Evolutionary conservation across 2,113 vertebrate species (phyloP).

Genomic region (Daubentonia madagascariensis): DNA sequence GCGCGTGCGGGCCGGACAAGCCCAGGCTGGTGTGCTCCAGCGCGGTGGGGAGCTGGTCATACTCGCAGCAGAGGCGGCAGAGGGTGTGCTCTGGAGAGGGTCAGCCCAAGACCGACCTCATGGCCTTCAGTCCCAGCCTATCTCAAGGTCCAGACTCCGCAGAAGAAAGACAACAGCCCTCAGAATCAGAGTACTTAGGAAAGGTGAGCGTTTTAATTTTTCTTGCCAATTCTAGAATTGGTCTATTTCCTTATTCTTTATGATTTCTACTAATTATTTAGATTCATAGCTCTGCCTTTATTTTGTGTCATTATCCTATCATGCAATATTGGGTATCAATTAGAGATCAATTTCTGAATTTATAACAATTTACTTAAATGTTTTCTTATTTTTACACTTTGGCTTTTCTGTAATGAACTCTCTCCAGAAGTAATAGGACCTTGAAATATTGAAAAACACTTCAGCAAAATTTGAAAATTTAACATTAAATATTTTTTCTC

Average conservation of each 20-base stretch:
- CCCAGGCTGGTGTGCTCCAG: slow-evolving; percentile 56
- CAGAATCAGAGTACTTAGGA: slow-evolving; percentile 11
- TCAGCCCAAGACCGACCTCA: slow-evolving; percentile 69
- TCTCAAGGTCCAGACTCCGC: slow-evolving; percentile 23
- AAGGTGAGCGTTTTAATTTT: slow-evolving; percentile 35
- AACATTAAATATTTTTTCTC: not conserved
- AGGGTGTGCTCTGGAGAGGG: slow-evolving; percentile 52
- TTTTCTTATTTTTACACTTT: not conserved
- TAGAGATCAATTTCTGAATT: not conserved
- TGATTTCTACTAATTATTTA: not conserved
- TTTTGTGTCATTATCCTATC: not conserved
- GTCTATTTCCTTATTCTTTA: not conserved
- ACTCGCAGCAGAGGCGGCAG: slow-evolving; percentile 24
- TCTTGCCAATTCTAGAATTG: not conserved
- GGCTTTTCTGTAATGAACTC: not conserved
- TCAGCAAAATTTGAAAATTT: not conserved
- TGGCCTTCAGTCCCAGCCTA: slow-evolving; percentile 81
- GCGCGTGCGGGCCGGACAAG: not conserved
- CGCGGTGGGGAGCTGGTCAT: slow-evolving; percentile 67
- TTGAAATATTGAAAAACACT: not conserved
- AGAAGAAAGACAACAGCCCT: slow-evolving; percentile 19
- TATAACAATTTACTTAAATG: not conserved
- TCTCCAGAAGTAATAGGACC: not conserved
- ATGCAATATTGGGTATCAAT: not conserved
- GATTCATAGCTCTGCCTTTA: not conserved